Evolutionary conservation across 2,888 invertebrate species (phyloP).

Genomic region (Laspeyria flexula): DNA sequence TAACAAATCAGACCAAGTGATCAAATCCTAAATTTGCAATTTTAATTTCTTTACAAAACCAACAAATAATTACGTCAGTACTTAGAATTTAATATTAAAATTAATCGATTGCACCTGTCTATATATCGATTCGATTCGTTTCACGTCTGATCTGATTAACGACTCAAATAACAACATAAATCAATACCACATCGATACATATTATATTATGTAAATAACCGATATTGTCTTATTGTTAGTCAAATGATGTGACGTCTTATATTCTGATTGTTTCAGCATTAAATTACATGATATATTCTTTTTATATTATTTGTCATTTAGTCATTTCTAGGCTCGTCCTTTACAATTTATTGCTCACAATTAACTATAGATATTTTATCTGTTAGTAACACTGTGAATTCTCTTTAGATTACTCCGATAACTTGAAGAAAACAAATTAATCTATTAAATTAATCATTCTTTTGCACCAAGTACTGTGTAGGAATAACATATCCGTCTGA

Average conservation of each 20-base stretch:
- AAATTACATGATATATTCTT: too few species aligned
- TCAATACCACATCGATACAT: conserved; percentile 25
- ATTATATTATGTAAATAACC: conserved; percentile 18
- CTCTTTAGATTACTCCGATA: neutral
- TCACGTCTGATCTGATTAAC: conserved; percentile 30
- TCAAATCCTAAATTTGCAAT: conserved; percentile 8
- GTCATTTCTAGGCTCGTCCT: neutral
- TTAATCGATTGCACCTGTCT: conserved; percentile 33
- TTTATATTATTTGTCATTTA: neutral
- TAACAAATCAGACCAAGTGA: neutral
- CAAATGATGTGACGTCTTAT: conserved; percentile 22
- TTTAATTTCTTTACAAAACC: conserved; percentile 4
- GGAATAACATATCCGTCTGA: conserved; percentile 28
- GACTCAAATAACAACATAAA: conserved; percentile 29
- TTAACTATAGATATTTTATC: neutral
- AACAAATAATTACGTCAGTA: conserved; percentile 21
- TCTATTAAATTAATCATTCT: conserved; percentile 1
- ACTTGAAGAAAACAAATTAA: neutral
- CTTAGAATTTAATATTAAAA: conserved; percentile 28
- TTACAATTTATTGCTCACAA: neutral
- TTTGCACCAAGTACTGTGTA: neutral
- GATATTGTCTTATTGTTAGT: conserved; percentile 26
- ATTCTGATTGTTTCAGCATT: conserved; percentile 1
- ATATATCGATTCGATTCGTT: conserved; percentile 29
- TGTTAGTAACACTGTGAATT: neutral